Percentiles rank a stretch among this genome's conserved stretches.
Evolutionary conservation across 2,113 vertebrate species (phyloP).

Genomic region (Pimephales promelas): DNA sequence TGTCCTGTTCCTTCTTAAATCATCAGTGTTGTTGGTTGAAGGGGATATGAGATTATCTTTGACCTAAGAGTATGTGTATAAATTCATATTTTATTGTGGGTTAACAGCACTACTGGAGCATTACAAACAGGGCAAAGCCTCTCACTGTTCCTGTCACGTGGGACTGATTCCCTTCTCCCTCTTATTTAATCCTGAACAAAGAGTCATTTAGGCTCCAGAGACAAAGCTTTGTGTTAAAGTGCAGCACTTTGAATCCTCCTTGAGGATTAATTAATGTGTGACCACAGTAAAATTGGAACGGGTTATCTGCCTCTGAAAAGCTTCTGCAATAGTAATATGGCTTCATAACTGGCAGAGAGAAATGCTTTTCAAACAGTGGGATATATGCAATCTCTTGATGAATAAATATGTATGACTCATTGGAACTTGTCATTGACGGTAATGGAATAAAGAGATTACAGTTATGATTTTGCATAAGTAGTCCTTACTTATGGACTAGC

Average conservation of each 20-base stretch:
- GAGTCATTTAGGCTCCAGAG: slow-evolving; percentile 30
- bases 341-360: slow-evolving; percentile 9
- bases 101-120: neutral
- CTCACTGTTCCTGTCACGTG: neutral
- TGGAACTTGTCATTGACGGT: slow-evolving; percentile 20
- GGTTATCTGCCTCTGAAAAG: slow-evolving; percentile 45
- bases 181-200: slow-evolving; percentile 22
- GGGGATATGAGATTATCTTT: slow-evolving; percentile 21
- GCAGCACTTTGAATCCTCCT: slow-evolving; percentile 34
- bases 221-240: slow-evolving; percentile 47
- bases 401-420: slow-evolving; percentile 25
- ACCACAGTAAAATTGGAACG: slow-evolving; percentile 49
- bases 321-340: slow-evolving; percentile 24
- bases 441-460: slow-evolving; percentile 52
- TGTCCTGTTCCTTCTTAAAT: neutral
- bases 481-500: neutral
- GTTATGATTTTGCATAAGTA: slow-evolving; percentile 17
- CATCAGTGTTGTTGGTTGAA: slow-evolving; percentile 9
- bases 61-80: slow-evolving; percentile 3
- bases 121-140: slow-evolving; percentile 35
- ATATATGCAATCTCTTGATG: slow-evolving; percentile 25
- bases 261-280: slow-evolving; percentile 56
- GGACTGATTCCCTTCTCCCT: neutral
- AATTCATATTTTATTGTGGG: slow-evolving; percentile 33
- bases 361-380: slow-evolving; percentile 19